phyloP scores from a whole-genome alignment of 1,140 invertebrate genomes.

The Cecropterus lyciades region DNA sequence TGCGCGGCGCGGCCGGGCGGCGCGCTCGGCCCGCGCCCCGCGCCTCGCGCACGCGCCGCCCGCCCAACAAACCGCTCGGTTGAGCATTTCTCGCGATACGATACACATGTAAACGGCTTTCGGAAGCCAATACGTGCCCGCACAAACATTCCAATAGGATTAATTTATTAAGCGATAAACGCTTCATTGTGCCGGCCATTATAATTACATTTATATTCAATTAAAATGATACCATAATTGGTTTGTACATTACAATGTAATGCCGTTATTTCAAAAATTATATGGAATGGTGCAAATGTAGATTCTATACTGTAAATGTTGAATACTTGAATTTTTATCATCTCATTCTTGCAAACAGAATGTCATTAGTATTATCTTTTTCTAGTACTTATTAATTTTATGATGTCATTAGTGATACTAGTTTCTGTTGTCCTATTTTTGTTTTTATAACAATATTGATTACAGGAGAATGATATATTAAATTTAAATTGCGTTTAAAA shows the following conservation, averaged over 20 bases:
- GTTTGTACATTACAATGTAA: neutral
- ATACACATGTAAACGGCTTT: slow-evolving; percentile 74
- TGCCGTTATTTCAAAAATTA: too few species aligned
- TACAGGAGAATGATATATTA: too few species aligned
- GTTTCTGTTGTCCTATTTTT: too few species aligned
- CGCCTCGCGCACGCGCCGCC: slow-evolving; percentile 76
- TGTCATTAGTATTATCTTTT: too few species aligned
- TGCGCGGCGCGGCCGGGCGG: slow-evolving; percentile 60
- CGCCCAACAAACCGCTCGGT: slow-evolving; percentile 71
- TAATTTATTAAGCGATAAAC: slow-evolving; percentile 35
- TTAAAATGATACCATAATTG: slow-evolving; percentile 16
- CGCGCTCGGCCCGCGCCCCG: slow-evolving; percentile 55
- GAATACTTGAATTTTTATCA: too few species aligned
- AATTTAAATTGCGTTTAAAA: too few species aligned
- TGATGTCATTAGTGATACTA: too few species aligned
- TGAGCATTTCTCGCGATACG: slow-evolving; percentile 62
- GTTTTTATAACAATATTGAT: too few species aligned
- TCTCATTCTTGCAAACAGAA: too few species aligned
- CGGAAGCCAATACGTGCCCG: slow-evolving; percentile 59
- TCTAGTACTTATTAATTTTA: too few species aligned
- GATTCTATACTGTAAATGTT: too few species aligned
- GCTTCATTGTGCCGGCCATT: slow-evolving; percentile 30
- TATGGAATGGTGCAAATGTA: too few species aligned
- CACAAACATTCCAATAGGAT: slow-evolving; percentile 35
- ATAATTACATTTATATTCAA: slow-evolving; percentile 32